Evolutionary conservation across 2,113 vertebrate species (phyloP).

Genomic region (Steatornis caripensis): DNA sequence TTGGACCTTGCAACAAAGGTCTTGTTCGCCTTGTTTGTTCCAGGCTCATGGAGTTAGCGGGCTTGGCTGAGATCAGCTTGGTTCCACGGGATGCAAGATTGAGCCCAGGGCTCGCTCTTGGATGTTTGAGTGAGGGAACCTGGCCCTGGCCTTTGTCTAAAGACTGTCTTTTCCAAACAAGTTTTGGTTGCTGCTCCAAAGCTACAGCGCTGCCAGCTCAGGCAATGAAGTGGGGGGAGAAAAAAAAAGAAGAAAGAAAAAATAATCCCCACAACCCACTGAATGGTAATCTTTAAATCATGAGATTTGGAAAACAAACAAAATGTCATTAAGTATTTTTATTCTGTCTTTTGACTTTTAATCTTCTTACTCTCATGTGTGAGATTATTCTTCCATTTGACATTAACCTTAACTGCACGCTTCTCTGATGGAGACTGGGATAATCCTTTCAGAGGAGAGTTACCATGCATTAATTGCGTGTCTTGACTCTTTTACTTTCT

Average conservation of each 20-base stretch:
- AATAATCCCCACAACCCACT: background rate
- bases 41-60: background rate
- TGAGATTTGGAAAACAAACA: background rate
- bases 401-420: background rate
- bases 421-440: background rate
- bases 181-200: background rate
- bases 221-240: background rate
- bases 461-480: background rate
- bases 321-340: background rate
- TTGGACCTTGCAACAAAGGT: background rate
- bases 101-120: background rate
- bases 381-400: background rate
- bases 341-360: background rate
- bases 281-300: background rate
- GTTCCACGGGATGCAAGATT: background rate
- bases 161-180: background rate
- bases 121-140: background rate
- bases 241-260: fast-evolving
- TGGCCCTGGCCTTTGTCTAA: background rate
- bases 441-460: background rate
- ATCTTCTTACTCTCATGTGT: background rate
- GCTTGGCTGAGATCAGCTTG: background rate
- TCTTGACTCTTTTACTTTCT: background rate
- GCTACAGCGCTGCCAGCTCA: background rate
- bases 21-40: background rate